Conservation (phyloP, 1,140 invertebrate genomes). For the Drosophila fuyamai region DNA sequence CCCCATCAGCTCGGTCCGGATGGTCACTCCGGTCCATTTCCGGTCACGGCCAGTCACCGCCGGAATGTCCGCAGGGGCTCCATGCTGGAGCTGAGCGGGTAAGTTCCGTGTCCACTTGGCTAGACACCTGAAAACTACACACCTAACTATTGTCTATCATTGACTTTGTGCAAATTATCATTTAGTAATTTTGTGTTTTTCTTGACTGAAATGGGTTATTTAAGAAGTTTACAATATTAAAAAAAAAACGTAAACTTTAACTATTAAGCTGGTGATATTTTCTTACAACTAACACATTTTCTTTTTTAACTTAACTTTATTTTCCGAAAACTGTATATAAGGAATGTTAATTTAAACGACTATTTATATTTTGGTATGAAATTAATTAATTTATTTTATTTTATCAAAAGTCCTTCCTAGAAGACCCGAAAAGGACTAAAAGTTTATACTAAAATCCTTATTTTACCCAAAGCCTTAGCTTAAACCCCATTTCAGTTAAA, state of each 20-base stretch:
- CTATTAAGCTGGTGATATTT: background rate
- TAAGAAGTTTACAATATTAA: background rate
- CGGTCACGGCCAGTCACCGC: conserved; percentile 86
- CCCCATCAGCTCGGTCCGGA: conserved; percentile 55
- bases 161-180: conserved; percentile 23
- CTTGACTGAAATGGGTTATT: conserved; percentile 32
- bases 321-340: background rate
- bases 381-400: background rate
- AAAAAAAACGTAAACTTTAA: background rate
- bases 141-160: conserved; percentile 31
- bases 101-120: conserved; percentile 75
- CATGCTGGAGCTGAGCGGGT: conserved; percentile 89
- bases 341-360: background rate
- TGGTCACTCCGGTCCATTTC: conserved; percentile 78
- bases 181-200: conserved; percentile 14
- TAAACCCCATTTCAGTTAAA: conserved; percentile 22
- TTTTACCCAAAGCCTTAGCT: background rate
- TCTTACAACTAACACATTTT: background rate
- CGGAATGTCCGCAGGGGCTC: conserved; percentile 88
- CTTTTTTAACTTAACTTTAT: background rate
- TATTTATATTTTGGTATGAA: background rate
- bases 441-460: background rate
- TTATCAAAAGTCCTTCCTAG: background rate
- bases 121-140: conserved; percentile 21
- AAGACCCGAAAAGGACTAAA: background rate